These are phyloP conservation scores for Oceanites oceanicus DNA, from an alignment of 2,113 vertebrate genomes.

Conservation along the genomic window DNA sequence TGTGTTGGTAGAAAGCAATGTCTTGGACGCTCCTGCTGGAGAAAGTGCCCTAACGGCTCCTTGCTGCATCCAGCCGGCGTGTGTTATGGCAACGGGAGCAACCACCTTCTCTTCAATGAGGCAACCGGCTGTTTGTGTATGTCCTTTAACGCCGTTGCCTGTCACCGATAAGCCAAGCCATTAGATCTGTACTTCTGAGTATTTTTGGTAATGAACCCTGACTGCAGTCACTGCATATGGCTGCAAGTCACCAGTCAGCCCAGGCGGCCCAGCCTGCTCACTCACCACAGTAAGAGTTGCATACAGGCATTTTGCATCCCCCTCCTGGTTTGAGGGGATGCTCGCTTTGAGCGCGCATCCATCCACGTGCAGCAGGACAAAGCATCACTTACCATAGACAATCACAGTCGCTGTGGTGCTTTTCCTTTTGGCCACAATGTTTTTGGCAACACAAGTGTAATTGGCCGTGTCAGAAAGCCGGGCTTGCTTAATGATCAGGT, in stretches of 20 bases:
- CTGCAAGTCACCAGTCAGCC: not conserved
- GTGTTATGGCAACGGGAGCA: not conserved
- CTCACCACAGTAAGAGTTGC: fast-evolving
- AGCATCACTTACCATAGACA: conserved; percentile 85
- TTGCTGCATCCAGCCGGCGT: fast-evolving
- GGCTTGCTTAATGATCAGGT: conserved; percentile 96
- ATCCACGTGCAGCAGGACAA: fast-evolving
- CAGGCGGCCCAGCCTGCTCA: not conserved
- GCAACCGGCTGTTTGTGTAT: not conserved
- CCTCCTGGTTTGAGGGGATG: not conserved
- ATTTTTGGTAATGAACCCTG: not conserved
- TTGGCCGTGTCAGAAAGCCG: conserved; percentile 94
- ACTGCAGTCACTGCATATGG: not conserved
- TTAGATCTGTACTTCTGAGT: not conserved
- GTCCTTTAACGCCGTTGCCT: not conserved
- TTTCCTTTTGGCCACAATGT: conserved; percentile 91
- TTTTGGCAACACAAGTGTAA: conserved; percentile 95
- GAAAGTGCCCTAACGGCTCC: not conserved
- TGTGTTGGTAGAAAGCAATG: not conserved
- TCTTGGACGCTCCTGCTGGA: not conserved
- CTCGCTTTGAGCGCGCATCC: fast-evolving
- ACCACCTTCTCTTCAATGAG: not conserved
- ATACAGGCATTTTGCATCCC: too few species aligned
- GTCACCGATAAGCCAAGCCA: not conserved
- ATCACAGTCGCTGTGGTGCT: conserved; percentile 92